These are phyloP conservation scores for Podocnemis expansa DNA, from an alignment of 2,113 vertebrate species.

Conservation along the genomic window DNA sequence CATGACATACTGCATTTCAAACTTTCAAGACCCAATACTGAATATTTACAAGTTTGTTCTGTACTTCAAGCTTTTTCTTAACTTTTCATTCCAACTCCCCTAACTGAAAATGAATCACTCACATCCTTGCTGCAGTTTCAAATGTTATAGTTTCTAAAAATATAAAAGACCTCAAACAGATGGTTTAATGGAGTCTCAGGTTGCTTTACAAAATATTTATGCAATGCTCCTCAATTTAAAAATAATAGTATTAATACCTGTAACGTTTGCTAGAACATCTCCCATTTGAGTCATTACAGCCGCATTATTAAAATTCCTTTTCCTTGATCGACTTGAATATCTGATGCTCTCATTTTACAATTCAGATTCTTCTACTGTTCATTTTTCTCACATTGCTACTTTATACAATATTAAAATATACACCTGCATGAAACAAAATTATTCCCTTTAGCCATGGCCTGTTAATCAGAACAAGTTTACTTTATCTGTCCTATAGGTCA, in stretches of 20 bases:
- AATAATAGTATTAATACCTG: constrained; percentile 23
- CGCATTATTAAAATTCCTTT: not conserved
- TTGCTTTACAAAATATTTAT: constrained; percentile 44
- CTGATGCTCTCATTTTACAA: not conserved
- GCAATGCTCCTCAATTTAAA: constrained; percentile 33
- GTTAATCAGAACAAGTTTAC: accelerated
- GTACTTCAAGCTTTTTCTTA: constrained; percentile 9
- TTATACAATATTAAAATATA: not conserved
- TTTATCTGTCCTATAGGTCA: accelerated
- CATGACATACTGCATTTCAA: constrained; percentile 29
- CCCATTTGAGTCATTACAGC: not conserved
- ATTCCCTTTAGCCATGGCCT: not conserved
- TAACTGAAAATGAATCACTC: not conserved
- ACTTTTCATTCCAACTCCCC: constrained; percentile 24
- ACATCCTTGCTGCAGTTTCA: constrained; percentile 15
- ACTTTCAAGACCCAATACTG: constrained; percentile 17
- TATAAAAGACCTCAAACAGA: constrained; percentile 12
- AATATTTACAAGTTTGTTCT: constrained; percentile 51
- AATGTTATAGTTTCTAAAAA: constrained; percentile 7
- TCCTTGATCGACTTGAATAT: not conserved
- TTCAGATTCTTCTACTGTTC: not conserved
- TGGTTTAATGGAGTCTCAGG: not conserved
- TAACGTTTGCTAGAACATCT: not conserved
- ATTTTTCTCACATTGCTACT: not conserved
- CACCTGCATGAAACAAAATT: accelerated